Evolutionary conservation across 2,888 invertebrate genomes (phyloP).

Genomic region (Rotaria sp.): DNA sequence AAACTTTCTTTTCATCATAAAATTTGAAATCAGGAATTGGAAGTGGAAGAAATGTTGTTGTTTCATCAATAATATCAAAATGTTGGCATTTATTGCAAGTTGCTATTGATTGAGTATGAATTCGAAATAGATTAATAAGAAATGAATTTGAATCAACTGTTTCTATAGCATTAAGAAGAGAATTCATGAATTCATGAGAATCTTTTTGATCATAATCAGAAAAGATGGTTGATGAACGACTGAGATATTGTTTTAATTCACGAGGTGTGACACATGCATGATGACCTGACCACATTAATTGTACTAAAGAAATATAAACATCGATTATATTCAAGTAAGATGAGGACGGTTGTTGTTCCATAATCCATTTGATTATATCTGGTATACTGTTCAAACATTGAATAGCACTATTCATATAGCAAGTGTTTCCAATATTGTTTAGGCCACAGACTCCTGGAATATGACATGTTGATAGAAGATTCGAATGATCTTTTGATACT

Average conservation of each 20-base stretch:
- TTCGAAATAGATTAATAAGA: neutral
- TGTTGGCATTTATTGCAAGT: neutral
- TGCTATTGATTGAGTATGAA: neutral
- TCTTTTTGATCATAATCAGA: neutral
- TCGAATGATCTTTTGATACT: neutral
- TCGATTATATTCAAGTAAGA: neutral
- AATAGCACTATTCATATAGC: slow-evolving; percentile 13
- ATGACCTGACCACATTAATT: neutral
- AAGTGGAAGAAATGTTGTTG: slow-evolving; percentile 10
- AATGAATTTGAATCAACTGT: neutral
- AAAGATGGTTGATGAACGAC: neutral
- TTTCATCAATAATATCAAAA: neutral
- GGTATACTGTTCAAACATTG: slow-evolving; percentile 10
- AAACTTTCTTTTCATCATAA: fast-evolving
- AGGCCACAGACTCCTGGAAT: neutral
- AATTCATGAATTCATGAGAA: slow-evolving; percentile 27
- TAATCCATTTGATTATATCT: neutral
- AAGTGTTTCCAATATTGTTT: neutral
- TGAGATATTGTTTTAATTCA: neutral
- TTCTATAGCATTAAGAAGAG: neutral
- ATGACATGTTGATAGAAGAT: neutral
- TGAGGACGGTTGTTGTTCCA: neutral
- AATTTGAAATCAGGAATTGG: neutral
- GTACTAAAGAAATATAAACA: neutral
- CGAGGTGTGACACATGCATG: neutral